Evolutionary conservation across 2,888 invertebrate genomes (phyloP), one percentile per base, ranked within the genome.

Genomic region (Eumacrocentrus americanus): DNA sequence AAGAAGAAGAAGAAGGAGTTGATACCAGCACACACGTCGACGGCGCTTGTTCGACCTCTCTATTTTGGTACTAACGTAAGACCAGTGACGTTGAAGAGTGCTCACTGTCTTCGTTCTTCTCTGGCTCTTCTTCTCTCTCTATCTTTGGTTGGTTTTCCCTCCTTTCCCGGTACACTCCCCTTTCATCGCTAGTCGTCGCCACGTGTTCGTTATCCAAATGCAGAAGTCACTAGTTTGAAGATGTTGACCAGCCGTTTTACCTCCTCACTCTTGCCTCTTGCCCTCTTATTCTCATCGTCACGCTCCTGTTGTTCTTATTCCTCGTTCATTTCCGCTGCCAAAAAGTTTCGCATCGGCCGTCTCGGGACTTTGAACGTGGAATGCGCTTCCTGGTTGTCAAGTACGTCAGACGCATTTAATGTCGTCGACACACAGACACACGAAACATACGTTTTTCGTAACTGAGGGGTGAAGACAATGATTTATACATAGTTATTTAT

Each of bases 331-430:
- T 46, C 20, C 22, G 23, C 46, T 42, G 53, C 58, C 54, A 55
- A 48, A 55, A 44, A 37, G 29, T 52, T 59, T 47, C 48, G 46
- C 53, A 58, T 54, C 42, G 53, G 58, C 38, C 47, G 52, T 48
- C 48, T 52, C 52, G 23, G 47, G 47, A 53, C 53, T 53, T 47
- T 52, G 42, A 58, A 52, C 34, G 46, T 52, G 58, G 58, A 58
- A 57, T 54, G 60, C 48, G 52, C 57, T 67, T 67, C 63, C 65
- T 62, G 63, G 65, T 61, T 65, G 65, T 63, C 65, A 67, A 63
- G 52, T 60, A 57, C 59, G 65, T 62, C 55, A 37, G 60, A 61
- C 60, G 57, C 56, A 48, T 53, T 60, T 55, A 60, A 38, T 29
- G 29, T 9, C 20, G n/a, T 9, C 37, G 20, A 4, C 14, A 11